Base-by-base conservation (phyloP, 2,888 invertebrate species). In the Ecliptopera silaceata region DNA sequence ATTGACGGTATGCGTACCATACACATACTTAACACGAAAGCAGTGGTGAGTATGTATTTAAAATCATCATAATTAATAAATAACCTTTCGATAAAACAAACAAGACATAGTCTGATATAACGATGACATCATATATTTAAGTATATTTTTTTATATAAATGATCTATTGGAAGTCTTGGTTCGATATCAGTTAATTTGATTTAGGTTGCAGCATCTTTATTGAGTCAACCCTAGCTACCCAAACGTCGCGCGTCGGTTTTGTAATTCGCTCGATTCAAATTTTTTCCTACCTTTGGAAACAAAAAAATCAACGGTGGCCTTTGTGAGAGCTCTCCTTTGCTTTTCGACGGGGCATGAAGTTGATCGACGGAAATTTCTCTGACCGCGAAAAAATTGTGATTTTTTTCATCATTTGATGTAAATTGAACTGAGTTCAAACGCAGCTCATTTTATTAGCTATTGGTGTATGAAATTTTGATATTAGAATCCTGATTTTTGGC, bases 311-410 rank as follows among this genome's bases (percentile, higher is more conserved):
- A 71, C 79, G 73, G 58, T 71, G 70, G 75, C 86, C 86, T 88
- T 88, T 89, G 79, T 72, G 74, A 63, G 83, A 83, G 82, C 79
- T 86, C 82, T 86, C 84, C 82, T 87, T 86, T 86, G 84, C 78
- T 80, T 88, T 86, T 82, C 79, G 70, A 64, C 76, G 76, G 76
- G 74, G 80, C 80, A 82, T 83, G 79, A 86, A 88, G 87, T 88
- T 86, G 83, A 82, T 79, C 85, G 79, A 79, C 67, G 70, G 69
- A 83, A 82, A 83, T 81, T 82, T 70, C 73, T 70, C 75, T 77
- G 78, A 78, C 80, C 77, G 69, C 76, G 72, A 82, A 77, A 79
- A 83, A 84, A 80, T 84, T 84, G 72, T 75, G 80, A 80, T 84
- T 84, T 82, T 79, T 76, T 62, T 60, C 39, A 53, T 64, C 82